Conservation (phyloP, 2,113 vertebrate genomes). For the Echinops telfairi region DNA sequence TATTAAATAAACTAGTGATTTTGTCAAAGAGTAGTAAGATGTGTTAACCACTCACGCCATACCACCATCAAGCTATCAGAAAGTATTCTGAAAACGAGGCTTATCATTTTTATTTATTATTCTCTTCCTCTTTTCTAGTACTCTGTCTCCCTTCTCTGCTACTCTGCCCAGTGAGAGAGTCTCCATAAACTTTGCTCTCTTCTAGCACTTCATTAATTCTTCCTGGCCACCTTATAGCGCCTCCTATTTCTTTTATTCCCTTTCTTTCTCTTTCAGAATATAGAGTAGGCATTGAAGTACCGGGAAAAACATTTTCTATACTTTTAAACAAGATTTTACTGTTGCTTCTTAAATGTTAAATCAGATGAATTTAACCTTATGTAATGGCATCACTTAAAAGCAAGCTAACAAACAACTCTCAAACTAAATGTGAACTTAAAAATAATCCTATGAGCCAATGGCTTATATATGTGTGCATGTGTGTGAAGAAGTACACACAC, state of each 20-base stretch:
- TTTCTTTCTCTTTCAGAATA: background rate
- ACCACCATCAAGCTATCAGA: background rate
- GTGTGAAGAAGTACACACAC: no score
- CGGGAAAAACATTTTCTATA: background rate
- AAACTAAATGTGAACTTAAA: background rate
- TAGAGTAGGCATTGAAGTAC: background rate
- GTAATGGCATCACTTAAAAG: background rate
- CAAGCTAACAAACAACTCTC: background rate
- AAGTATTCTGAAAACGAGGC: background rate
- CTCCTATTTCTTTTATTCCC: background rate
- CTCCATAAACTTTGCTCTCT: background rate
- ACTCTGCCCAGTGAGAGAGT: background rate
- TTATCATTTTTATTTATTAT: background rate
- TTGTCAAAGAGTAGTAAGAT: background rate
- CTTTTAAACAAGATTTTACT: background rate
- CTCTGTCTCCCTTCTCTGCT: background rate
- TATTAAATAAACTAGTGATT: background rate
- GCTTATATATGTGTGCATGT: background rate
- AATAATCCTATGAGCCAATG: conserved; percentile 2
- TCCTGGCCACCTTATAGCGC: background rate
- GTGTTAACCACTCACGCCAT: background rate
- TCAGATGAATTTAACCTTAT: background rate
- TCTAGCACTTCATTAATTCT: background rate
- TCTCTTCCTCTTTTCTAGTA: background rate
- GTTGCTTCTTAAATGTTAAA: conserved; percentile 35